Evolutionary conservation across 2,113 vertebrate species (phyloP).

Genomic region (Neofelis nebulosa): DNA sequence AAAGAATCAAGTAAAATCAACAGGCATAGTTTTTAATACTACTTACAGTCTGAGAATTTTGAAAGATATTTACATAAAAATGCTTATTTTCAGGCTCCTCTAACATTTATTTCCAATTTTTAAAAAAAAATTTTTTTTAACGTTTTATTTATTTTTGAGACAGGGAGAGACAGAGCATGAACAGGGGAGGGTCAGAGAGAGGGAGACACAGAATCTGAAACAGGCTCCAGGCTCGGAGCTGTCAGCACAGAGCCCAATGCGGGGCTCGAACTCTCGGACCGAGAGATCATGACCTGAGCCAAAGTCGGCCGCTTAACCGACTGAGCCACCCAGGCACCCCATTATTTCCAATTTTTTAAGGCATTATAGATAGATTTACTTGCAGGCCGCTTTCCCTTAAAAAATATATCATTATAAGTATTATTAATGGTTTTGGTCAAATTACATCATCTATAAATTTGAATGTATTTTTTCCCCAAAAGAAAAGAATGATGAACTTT

Average conservation of each 20-base stretch:
- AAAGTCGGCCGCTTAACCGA: too few relatives aligned
- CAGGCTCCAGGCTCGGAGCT: too few relatives aligned
- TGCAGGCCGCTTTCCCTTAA: background rate
- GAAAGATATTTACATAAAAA: conserved; percentile 49
- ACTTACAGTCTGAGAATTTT: conserved; percentile 2
- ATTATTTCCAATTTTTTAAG: conserved; percentile 33
- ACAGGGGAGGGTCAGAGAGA: too few relatives aligned
- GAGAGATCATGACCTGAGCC: too few relatives aligned
- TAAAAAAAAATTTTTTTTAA: too few relatives aligned
- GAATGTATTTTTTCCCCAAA: background rate
- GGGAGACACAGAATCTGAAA: too few relatives aligned
- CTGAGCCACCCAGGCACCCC: too few relatives aligned
- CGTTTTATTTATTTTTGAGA: too few relatives aligned
- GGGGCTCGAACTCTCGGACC: too few relatives aligned
- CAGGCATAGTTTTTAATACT: background rate
- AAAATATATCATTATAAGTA: background rate
- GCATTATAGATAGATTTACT: background rate
- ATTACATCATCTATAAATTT: conserved; percentile 3
- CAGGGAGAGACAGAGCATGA: too few relatives aligned
- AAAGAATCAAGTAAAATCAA: conserved; percentile 41
- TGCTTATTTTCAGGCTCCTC: background rate
- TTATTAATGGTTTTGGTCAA: conserved; percentile 21
- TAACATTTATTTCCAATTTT: conserved; percentile 31
- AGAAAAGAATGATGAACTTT: background rate
- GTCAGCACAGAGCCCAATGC: too few relatives aligned